These are phyloP conservation scores for Zoanthus sansibaricus DNA, from an alignment of 92 coral and sea anemone species.

Conservation along the genomic window DNA sequence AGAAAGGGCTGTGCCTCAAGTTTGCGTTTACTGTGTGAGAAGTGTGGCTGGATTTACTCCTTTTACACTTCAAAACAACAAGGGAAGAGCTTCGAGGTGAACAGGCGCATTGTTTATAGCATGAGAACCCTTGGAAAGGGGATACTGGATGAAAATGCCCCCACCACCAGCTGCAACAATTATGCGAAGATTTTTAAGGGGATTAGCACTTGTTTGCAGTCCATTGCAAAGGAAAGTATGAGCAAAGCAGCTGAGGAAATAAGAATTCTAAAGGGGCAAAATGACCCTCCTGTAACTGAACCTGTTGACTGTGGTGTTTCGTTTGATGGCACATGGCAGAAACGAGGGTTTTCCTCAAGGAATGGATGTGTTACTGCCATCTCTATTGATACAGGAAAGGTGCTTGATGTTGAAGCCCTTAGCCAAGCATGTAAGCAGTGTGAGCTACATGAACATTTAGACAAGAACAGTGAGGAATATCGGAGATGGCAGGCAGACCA, in stretches of 20 bases:
- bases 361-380: conserved; percentile 5
- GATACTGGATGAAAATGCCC: conserved; percentile 66
- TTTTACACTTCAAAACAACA: conserved; percentile 44
- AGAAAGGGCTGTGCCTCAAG: conserved; percentile 51
- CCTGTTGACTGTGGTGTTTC: conserved; percentile 46
- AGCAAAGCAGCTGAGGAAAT: conserved; percentile 42
- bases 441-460: background rate
- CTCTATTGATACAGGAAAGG: conserved; percentile 3
- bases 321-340: conserved; percentile 62
- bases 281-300: conserved; percentile 22
- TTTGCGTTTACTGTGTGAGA: conserved; percentile 34
- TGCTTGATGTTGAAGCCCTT: background rate
- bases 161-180: conserved; percentile 46
- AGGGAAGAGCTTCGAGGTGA: conserved; percentile 50
- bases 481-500: background rate
- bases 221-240: conserved; percentile 47
- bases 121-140: conserved; percentile 56
- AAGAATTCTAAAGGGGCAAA: background rate
- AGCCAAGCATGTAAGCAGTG: conserved; percentile 9
- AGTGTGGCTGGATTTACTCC: conserved; percentile 55
- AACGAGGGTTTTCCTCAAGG: conserved; percentile 37
- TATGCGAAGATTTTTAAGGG: conserved; percentile 44
- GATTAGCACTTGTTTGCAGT: conserved; percentile 31
- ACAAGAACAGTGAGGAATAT: background rate
- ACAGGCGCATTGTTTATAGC: conserved; percentile 63